Percentiles rank a stretch among this genome's conserved stretches.
These are phyloP conservation scores for Epinotia ramella DNA, from an alignment of 2,888 invertebrate genomes.

Conservation along the genomic window DNA sequence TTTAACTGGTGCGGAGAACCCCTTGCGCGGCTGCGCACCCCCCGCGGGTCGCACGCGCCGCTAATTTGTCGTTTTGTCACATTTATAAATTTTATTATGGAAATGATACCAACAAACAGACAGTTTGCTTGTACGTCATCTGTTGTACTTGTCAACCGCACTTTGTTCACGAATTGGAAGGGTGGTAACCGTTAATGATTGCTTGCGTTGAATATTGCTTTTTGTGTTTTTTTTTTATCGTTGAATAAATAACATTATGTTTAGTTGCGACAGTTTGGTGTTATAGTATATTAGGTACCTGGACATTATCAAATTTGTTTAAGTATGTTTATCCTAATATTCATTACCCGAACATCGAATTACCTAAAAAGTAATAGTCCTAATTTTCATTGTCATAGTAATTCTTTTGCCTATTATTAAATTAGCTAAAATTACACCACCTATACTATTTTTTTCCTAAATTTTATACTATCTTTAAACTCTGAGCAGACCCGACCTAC, in stretches of 20 bases:
- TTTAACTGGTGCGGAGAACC: constrained; percentile 10
- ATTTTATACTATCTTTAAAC: no score
- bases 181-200: constrained; percentile 20
- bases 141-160: constrained; percentile 61
- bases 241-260: background rate
- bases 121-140: constrained; percentile 74
- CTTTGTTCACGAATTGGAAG: constrained; percentile 30
- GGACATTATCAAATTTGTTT: no score
- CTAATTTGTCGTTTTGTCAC: constrained; percentile 71
- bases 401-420: no score
- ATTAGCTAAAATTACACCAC: no score
- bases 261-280: no score
- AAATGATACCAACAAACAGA: constrained; percentile 68
- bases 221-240: background rate
- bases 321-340: no score
- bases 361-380: no score
- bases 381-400: no score
- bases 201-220: background rate
- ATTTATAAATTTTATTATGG: constrained; percentile 70
- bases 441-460: no score
- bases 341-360: no score
- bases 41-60: constrained; percentile 76
- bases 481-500: no score
- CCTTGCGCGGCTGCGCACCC: constrained; percentile 49
- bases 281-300: no score